phyloP scores from a whole-genome alignment of 2,113 vertebrate species.

The Megaleporinus macrocephalus region DNA sequence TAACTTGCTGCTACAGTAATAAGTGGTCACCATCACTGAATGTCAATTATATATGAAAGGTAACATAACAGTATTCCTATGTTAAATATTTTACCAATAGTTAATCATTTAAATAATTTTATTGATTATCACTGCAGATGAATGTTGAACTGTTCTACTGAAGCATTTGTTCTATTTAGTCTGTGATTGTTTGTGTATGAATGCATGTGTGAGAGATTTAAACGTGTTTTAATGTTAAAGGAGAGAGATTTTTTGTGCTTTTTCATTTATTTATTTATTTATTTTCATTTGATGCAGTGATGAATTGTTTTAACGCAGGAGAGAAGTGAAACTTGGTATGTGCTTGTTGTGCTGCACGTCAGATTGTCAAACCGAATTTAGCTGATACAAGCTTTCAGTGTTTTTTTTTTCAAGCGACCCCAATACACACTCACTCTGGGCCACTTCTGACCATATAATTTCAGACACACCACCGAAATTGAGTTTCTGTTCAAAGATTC shows the following conservation, averaged over 20 bases:
- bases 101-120: neutral
- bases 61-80: too few species aligned
- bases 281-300: neutral
- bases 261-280: neutral
- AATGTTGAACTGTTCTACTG: too few species aligned
- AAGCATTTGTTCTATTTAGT: too few species aligned
- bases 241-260: neutral
- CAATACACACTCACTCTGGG: neutral
- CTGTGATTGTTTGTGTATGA: neutral
- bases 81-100: neutral
- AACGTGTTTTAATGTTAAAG: neutral
- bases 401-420: neutral
- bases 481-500: slow-evolving; percentile 20
- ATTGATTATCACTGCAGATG: neutral
- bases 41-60: too few species aligned
- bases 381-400: neutral
- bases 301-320: neutral
- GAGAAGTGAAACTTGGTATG: neutral
- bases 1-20: neutral
- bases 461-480: neutral
- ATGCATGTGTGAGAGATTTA: neutral
- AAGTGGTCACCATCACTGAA: neutral
- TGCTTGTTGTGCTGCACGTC: neutral
- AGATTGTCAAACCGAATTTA: neutral
- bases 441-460: neutral